Conservation (phyloP, 1,140 invertebrate genomes). For the Zaprionus davidi region DNA sequence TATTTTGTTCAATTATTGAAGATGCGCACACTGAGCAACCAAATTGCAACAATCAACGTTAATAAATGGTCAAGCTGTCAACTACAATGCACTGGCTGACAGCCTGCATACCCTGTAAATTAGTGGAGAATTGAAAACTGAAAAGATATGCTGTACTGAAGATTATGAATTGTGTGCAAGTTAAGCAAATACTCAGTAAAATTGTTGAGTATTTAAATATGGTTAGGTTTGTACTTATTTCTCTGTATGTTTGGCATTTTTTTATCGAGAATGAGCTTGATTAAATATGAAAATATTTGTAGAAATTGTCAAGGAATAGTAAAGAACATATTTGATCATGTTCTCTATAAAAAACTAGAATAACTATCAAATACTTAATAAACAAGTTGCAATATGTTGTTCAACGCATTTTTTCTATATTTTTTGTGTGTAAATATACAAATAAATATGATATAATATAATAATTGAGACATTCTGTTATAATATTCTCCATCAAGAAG, state of each 20-base stretch:
- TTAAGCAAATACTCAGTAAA: neutral
- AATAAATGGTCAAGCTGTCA: conserved; percentile 13
- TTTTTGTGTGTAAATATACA: too few relatives aligned
- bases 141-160: neutral
- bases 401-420: neutral
- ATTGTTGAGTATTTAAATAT: neutral
- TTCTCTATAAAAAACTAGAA: too few relatives aligned
- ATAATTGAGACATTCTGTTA: neutral
- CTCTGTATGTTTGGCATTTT: neutral
- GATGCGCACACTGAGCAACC: conserved; percentile 17
- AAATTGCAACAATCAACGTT: conserved; percentile 42
- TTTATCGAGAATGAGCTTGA: neutral
- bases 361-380: too few relatives aligned
- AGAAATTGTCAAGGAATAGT: neutral
- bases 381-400: too few relatives aligned
- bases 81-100: neutral
- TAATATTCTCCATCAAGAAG: neutral
- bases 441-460: too few relatives aligned
- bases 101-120: conserved; percentile 17
- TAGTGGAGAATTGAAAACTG: neutral
- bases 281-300: neutral
- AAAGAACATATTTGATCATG: neutral
- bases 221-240: neutral
- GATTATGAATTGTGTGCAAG: neutral
- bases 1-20: conserved; percentile 43